phyloP scores from a whole-genome alignment of 2,797 vertebrate genomes.

The Leptodactylus fallax region DNA sequence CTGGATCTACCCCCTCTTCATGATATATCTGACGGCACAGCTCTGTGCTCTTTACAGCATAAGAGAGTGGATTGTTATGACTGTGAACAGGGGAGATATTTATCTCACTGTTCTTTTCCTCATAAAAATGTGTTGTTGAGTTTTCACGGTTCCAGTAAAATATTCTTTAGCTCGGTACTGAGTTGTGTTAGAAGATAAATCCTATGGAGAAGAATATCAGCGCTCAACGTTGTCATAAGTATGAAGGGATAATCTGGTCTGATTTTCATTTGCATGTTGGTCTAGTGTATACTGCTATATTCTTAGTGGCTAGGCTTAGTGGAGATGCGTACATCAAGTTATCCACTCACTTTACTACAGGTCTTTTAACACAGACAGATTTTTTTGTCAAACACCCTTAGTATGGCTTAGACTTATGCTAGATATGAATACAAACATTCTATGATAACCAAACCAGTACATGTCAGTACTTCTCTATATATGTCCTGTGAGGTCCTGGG shows the following conservation, averaged over 20 bases:
- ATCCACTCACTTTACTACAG: too few relatives aligned
- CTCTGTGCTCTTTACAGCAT: conserved; percentile 5
- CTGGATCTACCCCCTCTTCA: conserved; percentile 15
- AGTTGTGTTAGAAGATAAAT: conserved; percentile 46
- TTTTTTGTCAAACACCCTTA: too few relatives aligned
- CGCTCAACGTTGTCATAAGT: conserved; percentile 25
- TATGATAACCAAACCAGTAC: too few relatives aligned
- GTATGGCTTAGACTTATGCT: too few relatives aligned
- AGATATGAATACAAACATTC: too few relatives aligned
- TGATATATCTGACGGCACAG: neutral
- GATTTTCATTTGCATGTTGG: conserved; percentile 20
- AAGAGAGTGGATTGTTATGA: conserved; percentile 3
- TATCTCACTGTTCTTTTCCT: conserved; percentile 40
- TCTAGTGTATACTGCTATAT: neutral
- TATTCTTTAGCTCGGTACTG: neutral
- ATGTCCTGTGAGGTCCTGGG: too few relatives aligned
- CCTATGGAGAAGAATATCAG: conserved; percentile 1
- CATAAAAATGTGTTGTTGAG: conserved; percentile 42
- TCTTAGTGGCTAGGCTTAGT: neutral
- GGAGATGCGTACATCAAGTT: too few relatives aligned
- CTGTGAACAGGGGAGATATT: conserved; percentile 35
- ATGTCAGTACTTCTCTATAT: too few relatives aligned
- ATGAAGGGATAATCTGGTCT: conserved; percentile 40
- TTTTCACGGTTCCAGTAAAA: conserved; percentile 33
- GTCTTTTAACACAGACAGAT: too few relatives aligned